Conservation (phyloP, 1,140 invertebrate species). For the Drosophila pseudoananassae region DNA sequence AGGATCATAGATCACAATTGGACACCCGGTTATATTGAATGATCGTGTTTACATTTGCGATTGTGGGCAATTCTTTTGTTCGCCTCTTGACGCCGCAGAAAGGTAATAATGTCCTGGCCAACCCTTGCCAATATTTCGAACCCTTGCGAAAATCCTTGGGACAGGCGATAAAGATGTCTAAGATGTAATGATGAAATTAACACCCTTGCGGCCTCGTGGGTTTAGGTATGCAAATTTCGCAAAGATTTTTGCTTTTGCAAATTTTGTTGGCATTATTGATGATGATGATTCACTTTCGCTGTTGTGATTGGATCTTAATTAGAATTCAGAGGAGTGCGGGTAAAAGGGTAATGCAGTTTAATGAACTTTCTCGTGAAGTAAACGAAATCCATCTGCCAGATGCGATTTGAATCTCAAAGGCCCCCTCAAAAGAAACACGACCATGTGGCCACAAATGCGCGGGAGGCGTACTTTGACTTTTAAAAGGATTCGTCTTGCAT, state of each 20-base stretch:
- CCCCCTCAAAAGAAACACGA: constrained; percentile 6
- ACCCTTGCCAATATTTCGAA: constrained; percentile 19
- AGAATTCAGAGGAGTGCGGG: neutral
- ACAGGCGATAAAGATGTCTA: constrained; percentile 52
- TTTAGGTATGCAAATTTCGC: constrained; percentile 49
- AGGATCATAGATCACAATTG: constrained; percentile 32
- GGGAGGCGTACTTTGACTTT: constrained; percentile 50
- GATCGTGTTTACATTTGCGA: constrained; percentile 65
- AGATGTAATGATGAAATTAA: constrained; percentile 68
- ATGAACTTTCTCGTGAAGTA: constrained; percentile 22
- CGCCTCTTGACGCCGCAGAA: constrained; percentile 60
- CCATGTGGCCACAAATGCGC: constrained; percentile 67
- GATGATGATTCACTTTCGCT: constrained; percentile 27
- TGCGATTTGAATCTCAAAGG: constrained; percentile 58
- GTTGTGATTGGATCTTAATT: constrained; percentile 54
- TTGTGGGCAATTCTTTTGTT: constrained; percentile 62
- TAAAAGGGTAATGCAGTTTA: constrained; percentile 25
- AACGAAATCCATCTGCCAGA: constrained; percentile 52
- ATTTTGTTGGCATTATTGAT: constrained; percentile 49
- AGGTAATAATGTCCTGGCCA: constrained; percentile 8
- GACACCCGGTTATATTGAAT: constrained; percentile 41
- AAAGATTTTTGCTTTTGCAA: constrained; percentile 43
- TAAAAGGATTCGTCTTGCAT: constrained; percentile 56
- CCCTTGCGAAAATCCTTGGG: constrained; percentile 38
- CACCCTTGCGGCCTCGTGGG: constrained; percentile 42